phyloP scores from a whole-genome alignment of 64 coral and sea anemone genomes.

The Dendrophyllia cribrosa region DNA sequence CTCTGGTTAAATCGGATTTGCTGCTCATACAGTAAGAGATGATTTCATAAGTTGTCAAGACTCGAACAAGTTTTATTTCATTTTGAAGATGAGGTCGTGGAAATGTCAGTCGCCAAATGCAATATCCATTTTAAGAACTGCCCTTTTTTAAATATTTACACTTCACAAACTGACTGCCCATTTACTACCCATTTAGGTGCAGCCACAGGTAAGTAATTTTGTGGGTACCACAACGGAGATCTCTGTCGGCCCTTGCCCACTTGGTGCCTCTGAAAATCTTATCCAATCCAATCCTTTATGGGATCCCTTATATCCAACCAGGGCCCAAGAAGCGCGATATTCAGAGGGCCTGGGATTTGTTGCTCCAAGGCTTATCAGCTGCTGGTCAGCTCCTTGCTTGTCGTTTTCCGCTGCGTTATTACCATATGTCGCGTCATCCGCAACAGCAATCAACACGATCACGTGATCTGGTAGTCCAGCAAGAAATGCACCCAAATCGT shows the following conservation, averaged over 20 bases:
- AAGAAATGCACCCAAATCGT: not conserved
- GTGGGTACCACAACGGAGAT: not conserved
- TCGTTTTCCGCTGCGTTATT: not conserved
- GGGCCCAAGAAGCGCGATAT: not conserved
- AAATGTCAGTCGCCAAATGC: no score
- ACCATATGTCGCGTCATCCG: not conserved
- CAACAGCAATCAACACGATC: not conserved
- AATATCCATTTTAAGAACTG: no score
- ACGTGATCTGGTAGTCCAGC: not conserved
- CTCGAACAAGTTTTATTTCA: no score
- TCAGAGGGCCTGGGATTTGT: not conserved
- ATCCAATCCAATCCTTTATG: not conserved
- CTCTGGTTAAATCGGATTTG: no score
- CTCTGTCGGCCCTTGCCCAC: not conserved
- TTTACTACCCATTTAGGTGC: not conserved
- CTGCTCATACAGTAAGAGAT: no score
- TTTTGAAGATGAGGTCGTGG: no score
- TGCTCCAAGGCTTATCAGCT: not conserved
- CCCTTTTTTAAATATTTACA: no score
- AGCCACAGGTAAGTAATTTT: not conserved
- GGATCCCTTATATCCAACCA: not conserved
- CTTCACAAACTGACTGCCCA: no score
- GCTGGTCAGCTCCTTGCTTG: not conserved
- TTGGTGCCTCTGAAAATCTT: not conserved
- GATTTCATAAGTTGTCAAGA: no score